Percentiles rank a stretch among this genome's conserved stretches.
phyloP scores from a whole-genome alignment of 1,140 invertebrate genomes.

The Calliopsis andreniformis region DNA sequence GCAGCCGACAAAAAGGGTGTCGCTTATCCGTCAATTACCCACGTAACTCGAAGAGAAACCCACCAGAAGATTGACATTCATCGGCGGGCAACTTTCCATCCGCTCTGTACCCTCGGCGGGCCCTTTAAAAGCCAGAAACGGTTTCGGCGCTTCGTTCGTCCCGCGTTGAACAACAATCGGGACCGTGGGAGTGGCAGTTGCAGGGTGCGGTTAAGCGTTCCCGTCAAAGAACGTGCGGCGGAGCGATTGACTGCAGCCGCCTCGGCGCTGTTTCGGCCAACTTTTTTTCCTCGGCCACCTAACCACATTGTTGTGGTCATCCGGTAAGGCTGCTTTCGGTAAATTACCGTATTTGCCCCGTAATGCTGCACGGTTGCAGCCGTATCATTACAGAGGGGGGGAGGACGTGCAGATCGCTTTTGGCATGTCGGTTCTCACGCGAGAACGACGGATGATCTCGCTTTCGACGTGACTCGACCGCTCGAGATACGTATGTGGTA shows the following conservation, averaged over 20 bases:
- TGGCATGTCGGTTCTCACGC: constrained; percentile 44
- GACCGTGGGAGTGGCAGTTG: constrained; percentile 33
- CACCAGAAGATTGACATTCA: constrained; percentile 17
- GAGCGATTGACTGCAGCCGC: constrained; percentile 29
- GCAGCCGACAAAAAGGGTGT: not conserved
- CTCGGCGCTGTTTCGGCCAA: constrained; percentile 42
- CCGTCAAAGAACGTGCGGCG: constrained; percentile 16
- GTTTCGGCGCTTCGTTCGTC: constrained; percentile 14
- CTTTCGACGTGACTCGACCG: not conserved
- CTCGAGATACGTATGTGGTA: too few species aligned
- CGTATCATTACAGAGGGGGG: constrained; percentile 47
- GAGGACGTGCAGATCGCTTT: constrained; percentile 25
- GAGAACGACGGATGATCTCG: constrained; percentile 20
- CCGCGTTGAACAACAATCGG: constrained; percentile 24
- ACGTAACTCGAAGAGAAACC: not conserved
- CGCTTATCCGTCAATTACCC: constrained; percentile 15
- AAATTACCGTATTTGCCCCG: constrained; percentile 64
- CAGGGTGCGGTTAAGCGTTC: constrained; percentile 44
- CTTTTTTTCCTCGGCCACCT: constrained; percentile 46
- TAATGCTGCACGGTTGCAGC: constrained; percentile 50
- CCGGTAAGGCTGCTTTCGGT: constrained; percentile 55
- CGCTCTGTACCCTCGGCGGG: not conserved
- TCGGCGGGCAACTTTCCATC: constrained; percentile 13
- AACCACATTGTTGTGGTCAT: constrained; percentile 61
- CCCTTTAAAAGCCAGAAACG: not conserved